These are phyloP conservation scores for Rhagonycha fulva DNA, from an alignment of 2,888 invertebrate species.

Conservation along the genomic window DNA sequence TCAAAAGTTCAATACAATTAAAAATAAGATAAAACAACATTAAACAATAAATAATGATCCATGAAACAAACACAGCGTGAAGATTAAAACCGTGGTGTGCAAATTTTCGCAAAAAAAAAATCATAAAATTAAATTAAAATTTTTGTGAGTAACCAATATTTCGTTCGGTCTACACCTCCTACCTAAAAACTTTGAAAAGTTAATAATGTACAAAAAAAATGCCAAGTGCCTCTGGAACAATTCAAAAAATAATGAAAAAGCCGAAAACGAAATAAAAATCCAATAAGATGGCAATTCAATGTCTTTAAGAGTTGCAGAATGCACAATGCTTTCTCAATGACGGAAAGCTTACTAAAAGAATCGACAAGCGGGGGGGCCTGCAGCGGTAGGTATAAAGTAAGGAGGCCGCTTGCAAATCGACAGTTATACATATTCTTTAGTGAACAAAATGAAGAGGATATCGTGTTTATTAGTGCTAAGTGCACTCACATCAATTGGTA, in stretches of 20 bases:
- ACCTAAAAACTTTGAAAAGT: neutral
- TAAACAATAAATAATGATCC: neutral
- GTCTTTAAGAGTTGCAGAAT: constrained; percentile 13
- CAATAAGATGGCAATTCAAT: neutral
- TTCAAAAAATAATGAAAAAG: neutral
- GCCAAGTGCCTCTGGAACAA: neutral
- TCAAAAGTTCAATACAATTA: neutral
- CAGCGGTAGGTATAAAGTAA: constrained; percentile 49
- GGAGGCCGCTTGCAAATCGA: constrained; percentile 42
- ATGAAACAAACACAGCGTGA: neutral
- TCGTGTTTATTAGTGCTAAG: constrained; percentile 54
- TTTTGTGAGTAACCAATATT: neutral
- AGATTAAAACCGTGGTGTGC: neutral
- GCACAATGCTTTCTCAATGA: constrained; percentile 28
- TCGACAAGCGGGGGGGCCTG: constrained; percentile 33
- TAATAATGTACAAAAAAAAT: neutral
- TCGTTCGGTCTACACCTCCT: neutral
- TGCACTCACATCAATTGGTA: constrained; percentile 54
- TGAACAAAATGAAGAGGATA: constrained; percentile 51
- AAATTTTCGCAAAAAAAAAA: neutral
- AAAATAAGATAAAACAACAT: neutral
- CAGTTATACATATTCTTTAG: constrained; percentile 45
- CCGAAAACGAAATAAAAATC: neutral
- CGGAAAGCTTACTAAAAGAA: constrained; percentile 22
- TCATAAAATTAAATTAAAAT: neutral